Evolutionary conservation across 1,140 invertebrate genomes (phyloP), one percentile per base, ranked within the genome.

Genomic region (Neoseiulus cucumeris): DNA sequence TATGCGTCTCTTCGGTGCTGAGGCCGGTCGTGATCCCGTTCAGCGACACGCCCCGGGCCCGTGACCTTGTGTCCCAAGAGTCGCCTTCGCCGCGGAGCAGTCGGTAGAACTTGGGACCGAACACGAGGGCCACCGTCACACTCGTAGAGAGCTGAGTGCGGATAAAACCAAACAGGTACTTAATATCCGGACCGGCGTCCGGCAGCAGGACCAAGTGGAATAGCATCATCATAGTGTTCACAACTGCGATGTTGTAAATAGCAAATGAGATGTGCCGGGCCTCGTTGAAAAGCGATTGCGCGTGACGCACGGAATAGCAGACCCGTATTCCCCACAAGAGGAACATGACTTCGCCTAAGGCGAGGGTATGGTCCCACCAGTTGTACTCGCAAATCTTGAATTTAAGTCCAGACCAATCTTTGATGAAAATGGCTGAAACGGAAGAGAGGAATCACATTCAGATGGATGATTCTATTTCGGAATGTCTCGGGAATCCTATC

Each of bases 351-450:
- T 93, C 89, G 28, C 87, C 87, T 70, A 89, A 87, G 65, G 86
- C 86, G 72, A 90, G 76, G 74, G 85, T 87, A 75, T 90, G 87
- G 80, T 90, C 87, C 87, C 87, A 91, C 88, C 88, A 91, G 71
- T 90, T 89, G 74, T 87, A 91, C 28, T 83, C 82, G 75, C 89
- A 91, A 72, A 89, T 87, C 71, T 87, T 87, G 73, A 91, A 91
- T 70, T 84, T 84, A n/a, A 90, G 76, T 22, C 80, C 82, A 69
- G 79, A 75, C 70, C 82, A 81, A 70, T 89, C 87, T 39, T 80
- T 78, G 66, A 89, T 89, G 41, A 82, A 82, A 75, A 86, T 83
- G 28, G 84, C 85, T 59, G 33, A 18, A 39, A 39, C 9, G 33
- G 4, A 39, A 39, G 33, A 39, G 9, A 9, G 9, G 4, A 39